Evolutionary conservation across 2,888 invertebrate genomes (phyloP).

Genomic region (Chaetoderma sp.): DNA sequence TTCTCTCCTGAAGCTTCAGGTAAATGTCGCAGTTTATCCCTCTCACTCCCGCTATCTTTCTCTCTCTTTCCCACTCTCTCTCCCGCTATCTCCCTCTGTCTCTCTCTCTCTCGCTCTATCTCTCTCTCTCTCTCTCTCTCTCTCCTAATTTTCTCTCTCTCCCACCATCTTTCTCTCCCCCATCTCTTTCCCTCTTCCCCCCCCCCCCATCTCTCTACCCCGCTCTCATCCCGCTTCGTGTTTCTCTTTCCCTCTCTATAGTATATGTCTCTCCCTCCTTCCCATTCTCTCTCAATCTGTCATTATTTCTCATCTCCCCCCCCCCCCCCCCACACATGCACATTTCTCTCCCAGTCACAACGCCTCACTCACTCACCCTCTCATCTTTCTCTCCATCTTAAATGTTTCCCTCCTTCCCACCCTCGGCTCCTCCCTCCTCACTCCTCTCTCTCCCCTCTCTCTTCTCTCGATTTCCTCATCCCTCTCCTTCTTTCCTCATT

Average conservation of each 20-base stretch:
- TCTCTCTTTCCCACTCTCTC: background rate
- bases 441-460: background rate
- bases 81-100: too few relatives aligned
- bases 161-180: too few relatives aligned
- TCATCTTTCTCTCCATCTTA: background rate
- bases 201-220: too few relatives aligned
- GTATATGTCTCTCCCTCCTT: background rate
- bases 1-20: constrained; percentile 46
- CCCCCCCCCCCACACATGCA: background rate
- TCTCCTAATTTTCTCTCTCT: background rate
- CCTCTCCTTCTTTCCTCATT: background rate
- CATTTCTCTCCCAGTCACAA: background rate
- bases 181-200: too few relatives aligned
- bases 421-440: background rate
- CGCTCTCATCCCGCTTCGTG: too few relatives aligned
- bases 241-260: background rate
- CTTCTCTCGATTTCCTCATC: background rate
- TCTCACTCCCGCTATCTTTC: too few relatives aligned
- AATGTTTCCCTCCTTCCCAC: constrained; percentile 7
- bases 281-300: background rate
- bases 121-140: constrained; percentile 1
- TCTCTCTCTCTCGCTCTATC: too few relatives aligned
- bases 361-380: background rate
- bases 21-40: constrained; percentile 5
- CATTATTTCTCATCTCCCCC: background rate